Evolutionary conservation across 2,113 vertebrate genomes (phyloP).

Genomic region (human (Homo sapiens)): DNA sequence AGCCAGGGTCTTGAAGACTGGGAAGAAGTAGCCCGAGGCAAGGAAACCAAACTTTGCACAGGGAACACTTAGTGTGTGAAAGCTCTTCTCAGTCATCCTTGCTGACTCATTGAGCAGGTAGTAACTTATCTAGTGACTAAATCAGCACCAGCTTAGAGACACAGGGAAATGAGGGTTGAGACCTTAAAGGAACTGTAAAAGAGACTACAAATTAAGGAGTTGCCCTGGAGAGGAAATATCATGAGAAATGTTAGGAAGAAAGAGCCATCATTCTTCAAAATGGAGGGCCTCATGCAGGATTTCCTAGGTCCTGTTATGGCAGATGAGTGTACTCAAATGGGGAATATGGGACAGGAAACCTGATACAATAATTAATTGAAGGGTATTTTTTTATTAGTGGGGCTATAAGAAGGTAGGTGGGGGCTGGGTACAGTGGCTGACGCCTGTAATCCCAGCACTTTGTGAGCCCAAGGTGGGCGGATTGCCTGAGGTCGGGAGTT

Average conservation of each 20-base stretch:
- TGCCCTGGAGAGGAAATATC: slow-evolving; percentile 6
- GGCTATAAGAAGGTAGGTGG: background rate
- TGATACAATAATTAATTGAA: background rate
- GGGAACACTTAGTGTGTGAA: slow-evolving; percentile 32
- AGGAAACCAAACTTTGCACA: slow-evolving; percentile 49
- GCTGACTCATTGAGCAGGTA: slow-evolving; percentile 74
- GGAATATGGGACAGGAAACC: background rate
- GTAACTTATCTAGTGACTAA: slow-evolving; percentile 64
- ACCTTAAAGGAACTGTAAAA: slow-evolving; percentile 45
- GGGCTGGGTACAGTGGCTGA: too few relatives aligned
- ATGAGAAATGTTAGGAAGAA: background rate
- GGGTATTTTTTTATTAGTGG: background rate
- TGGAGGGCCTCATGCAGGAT: background rate
- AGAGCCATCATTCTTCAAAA: background rate
- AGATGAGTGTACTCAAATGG: background rate
- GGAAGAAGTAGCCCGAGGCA: slow-evolving; percentile 54
- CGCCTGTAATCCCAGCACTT: too few relatives aligned
- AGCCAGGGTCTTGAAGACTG: slow-evolving; percentile 10
- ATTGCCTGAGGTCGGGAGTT: too few relatives aligned
- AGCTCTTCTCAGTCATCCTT: slow-evolving; percentile 18
- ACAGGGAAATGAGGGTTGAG: slow-evolving; percentile 6
- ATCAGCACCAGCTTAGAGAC: background rate
- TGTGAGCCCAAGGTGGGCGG: too few relatives aligned
- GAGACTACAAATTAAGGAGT: slow-evolving; percentile 3
- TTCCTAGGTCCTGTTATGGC: background rate